These are phyloP conservation scores for Squalus acanthias DNA, from an alignment of 2,797 vertebrate species.

Conservation along the genomic window DNA sequence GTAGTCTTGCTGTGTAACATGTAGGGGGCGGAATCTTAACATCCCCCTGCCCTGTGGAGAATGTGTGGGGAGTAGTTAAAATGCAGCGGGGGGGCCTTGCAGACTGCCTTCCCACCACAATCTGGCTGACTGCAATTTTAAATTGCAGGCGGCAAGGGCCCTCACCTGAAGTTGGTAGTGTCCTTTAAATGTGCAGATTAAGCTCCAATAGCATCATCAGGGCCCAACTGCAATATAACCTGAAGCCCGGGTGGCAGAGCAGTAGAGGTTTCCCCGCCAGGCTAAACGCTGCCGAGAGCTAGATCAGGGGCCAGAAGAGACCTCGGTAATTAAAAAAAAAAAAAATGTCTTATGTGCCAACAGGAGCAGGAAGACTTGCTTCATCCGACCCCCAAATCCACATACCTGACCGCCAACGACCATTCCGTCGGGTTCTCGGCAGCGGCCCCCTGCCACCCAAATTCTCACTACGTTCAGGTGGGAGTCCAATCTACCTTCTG, in stretches of 20 bases:
- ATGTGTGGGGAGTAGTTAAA: not conserved
- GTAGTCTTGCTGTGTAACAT: not conserved
- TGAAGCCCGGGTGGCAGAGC: too few species aligned
- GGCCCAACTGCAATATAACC: not conserved
- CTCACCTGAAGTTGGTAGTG: not conserved
- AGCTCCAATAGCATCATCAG: not conserved
- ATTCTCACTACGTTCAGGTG: not conserved
- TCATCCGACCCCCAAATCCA: not conserved
- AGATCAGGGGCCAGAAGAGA: too few species aligned
- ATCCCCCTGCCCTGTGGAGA: not conserved
- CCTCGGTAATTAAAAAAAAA: too few species aligned
- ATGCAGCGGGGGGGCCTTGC: not conserved
- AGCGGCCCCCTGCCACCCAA: not conserved
- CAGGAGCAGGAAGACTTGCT: too few species aligned
- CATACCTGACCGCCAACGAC: not conserved
- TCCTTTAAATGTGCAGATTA: not conserved
- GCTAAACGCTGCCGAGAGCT: too few species aligned
- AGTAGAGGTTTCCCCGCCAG: too few species aligned
- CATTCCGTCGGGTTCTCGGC: not conserved
- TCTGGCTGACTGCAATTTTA: too few species aligned
- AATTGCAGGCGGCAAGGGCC: not conserved
- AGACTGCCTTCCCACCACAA: not conserved
- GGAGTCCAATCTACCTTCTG: not conserved
- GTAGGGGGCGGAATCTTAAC: not conserved
- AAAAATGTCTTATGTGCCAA: too few species aligned